Evolutionary conservation across 1,140 invertebrate species (phyloP).

Genomic region (Drosophila mayri): DNA sequence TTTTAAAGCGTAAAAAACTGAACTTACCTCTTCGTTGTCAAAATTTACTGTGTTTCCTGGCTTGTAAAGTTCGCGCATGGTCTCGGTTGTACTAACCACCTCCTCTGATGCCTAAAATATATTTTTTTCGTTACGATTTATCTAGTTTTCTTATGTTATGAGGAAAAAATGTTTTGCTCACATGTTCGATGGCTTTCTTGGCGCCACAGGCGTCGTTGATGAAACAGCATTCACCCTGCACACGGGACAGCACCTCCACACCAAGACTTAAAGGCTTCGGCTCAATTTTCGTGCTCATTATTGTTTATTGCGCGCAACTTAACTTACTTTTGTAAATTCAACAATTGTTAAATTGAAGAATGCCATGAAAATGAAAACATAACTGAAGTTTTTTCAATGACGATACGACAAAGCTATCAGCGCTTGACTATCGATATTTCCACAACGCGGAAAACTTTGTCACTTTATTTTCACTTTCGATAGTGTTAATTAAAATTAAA

Average conservation of each 20-base stretch:
- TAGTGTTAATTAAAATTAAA: no score
- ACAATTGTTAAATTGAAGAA: neutral
- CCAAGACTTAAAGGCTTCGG: rapidly evolving
- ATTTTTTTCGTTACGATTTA: neutral
- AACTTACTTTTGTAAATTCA: neutral
- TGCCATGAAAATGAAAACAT: neutral
- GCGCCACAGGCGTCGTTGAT: neutral
- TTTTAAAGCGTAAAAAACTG: neutral
- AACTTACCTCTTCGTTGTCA: neutral
- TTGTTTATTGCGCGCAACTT: neutral
- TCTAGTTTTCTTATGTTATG: neutral
- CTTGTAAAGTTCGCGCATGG: neutral
- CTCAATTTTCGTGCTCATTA: neutral
- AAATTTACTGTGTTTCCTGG: neutral
- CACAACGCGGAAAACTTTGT: neutral
- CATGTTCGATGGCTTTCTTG: neutral
- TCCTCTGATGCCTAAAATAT: neutral
- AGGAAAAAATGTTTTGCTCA: neutral
- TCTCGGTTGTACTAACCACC: neutral
- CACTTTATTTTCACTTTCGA: neutral
- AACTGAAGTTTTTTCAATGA: neutral
- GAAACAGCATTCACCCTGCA: neutral
- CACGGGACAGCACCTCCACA: neutral
- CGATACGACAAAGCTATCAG: neutral
- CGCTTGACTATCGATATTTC: neutral